Evolutionary conservation across 37 sponge, comb jelly and placozoan species (phyloP).

Genomic region (Dysidea cf. avara): DNA sequence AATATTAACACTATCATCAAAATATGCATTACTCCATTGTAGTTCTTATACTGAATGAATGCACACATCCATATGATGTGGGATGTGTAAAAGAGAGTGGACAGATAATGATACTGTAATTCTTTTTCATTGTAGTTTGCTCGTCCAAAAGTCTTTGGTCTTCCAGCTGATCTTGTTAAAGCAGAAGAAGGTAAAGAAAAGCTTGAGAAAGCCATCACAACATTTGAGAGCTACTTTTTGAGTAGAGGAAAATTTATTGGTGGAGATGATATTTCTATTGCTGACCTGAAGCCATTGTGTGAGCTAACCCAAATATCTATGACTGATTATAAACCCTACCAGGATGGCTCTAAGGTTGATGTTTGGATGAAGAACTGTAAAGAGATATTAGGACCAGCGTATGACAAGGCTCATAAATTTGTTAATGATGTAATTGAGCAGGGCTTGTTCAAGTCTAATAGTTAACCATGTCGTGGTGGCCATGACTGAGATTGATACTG

Average conservation of each 20-base stretch:
- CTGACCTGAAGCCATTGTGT: slow-evolving; percentile 53
- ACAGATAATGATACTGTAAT: too few relatives aligned
- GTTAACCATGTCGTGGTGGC: too few relatives aligned
- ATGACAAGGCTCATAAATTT: slow-evolving; percentile 30
- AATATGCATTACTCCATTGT: too few relatives aligned
- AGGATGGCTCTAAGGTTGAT: slow-evolving; percentile 57
- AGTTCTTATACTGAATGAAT: too few relatives aligned
- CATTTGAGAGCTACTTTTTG: slow-evolving; percentile 54
- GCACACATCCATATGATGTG: too few relatives aligned
- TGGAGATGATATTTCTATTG: slow-evolving; percentile 63
- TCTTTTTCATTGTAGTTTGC: slow-evolving; percentile 16
- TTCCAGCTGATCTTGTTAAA: slow-evolving; percentile 35
- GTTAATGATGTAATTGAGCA: slow-evolving; percentile 19
- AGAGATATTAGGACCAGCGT: slow-evolving; percentile 42
- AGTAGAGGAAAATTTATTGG: slow-evolving; percentile 58
- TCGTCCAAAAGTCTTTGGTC: slow-evolving; percentile 27
- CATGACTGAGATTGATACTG: too few relatives aligned
- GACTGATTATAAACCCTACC: slow-evolving; percentile 40
- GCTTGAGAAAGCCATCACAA: slow-evolving; percentile 25
- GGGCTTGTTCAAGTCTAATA: slow-evolving; percentile 1
- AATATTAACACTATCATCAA: too few relatives aligned
- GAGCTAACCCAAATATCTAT: slow-evolving; percentile 60
- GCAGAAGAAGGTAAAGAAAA: slow-evolving; percentile 2
- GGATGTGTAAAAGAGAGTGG: too few relatives aligned
- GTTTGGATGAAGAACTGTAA: slow-evolving; percentile 57